phyloP scores from a whole-genome alignment of 1,140 invertebrate species.

The Maconellicoccus hirsutus region DNA sequence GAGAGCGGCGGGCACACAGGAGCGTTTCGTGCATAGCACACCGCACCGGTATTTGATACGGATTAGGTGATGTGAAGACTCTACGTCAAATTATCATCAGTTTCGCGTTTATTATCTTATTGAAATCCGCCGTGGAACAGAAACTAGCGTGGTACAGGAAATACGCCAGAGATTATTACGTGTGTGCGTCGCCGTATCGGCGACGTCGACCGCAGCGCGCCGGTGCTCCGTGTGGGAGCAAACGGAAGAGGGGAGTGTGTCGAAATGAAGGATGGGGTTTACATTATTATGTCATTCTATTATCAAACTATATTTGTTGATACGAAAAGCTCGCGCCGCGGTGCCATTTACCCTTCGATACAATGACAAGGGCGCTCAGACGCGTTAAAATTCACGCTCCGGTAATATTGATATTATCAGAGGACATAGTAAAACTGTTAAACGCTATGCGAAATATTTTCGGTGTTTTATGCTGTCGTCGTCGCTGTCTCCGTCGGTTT shows the following conservation, averaged over 20 bases:
- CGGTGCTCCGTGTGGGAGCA: no score
- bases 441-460: neutral
- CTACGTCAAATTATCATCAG: slow-evolving; percentile 19
- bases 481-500: neutral
- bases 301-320: slow-evolving; percentile 17
- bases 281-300: slow-evolving; percentile 20
- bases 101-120: slow-evolving; percentile 22
- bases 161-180: slow-evolving; percentile 20
- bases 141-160: slow-evolving; percentile 5
- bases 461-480: no score
- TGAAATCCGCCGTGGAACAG: slow-evolving; percentile 13
- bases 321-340: neutral
- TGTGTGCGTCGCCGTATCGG: no score
- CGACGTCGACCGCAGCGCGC: neutral
- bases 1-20: no score
- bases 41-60: neutral
- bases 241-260: no score
- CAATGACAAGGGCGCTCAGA: slow-evolving; percentile 18
- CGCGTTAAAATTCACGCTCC: slow-evolving; percentile 19
- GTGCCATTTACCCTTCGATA: slow-evolving; percentile 19
- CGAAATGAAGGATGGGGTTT: neutral
- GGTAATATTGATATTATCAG: slow-evolving; percentile 17
- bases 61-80: slow-evolving; percentile 21
- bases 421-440: neutral
- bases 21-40: neutral